Conservation (phyloP, 2,113 vertebrate species). For the Brachyhypopomus occidentalis region DNA sequence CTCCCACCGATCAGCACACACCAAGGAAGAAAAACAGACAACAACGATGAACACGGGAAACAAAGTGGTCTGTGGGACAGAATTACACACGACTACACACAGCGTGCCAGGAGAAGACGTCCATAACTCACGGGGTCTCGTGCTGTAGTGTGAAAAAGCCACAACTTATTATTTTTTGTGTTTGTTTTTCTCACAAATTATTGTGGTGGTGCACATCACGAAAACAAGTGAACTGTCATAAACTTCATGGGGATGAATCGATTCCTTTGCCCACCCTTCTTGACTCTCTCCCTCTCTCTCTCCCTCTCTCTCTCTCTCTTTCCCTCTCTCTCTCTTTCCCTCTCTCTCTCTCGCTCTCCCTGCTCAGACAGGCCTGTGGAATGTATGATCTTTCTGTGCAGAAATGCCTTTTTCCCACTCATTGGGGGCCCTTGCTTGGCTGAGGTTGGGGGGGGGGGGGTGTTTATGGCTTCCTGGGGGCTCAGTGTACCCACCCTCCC, state of each 20-base stretch:
- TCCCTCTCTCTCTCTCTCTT: no score
- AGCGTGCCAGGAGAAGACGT: not conserved
- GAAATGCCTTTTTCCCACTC: no score
- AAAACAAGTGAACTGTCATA: slow-evolving; percentile 50
- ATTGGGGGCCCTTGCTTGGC: slow-evolving; percentile 3
- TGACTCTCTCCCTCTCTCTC: no score
- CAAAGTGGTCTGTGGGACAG: not conserved
- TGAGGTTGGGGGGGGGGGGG: not conserved
- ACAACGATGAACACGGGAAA: not conserved
- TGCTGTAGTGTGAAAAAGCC: not conserved
- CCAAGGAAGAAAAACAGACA: not conserved
- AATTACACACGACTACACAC: not conserved
- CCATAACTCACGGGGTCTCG: not conserved
- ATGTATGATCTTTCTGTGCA: slow-evolving; percentile 29
- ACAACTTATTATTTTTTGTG: slow-evolving; percentile 4
- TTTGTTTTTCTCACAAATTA: slow-evolving; percentile 7
- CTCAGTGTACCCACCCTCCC: not conserved
- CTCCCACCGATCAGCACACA: not conserved
- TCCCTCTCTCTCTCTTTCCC: no score
- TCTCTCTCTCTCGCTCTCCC: no score
- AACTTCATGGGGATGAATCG: no score
- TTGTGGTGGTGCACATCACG: not conserved
- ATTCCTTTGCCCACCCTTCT: no score
- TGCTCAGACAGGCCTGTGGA: no score
- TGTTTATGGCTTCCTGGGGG: slow-evolving; percentile 27